Evolutionary conservation across 2,113 vertebrate species (phyloP), one percentile per base, ranked within the genome.

Genomic region (Scomber colias): DNA sequence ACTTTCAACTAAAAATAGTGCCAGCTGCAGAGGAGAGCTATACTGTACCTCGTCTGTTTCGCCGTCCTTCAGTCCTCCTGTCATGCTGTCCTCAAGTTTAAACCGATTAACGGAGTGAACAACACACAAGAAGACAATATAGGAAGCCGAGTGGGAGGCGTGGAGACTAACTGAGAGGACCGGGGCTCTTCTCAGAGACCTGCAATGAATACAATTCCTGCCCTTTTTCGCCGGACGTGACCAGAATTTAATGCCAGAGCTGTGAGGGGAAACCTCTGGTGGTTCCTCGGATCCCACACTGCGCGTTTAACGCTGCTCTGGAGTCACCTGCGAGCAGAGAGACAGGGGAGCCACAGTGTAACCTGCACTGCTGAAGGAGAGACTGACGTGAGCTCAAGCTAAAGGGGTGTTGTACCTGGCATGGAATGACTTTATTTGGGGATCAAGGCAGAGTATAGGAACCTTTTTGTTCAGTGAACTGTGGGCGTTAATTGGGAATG

Each of bases 11-110:
- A 31, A 15, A 66, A 62, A 45, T 0, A 8, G 19, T 0, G 21
- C 3, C 59, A 62, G 15, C 11, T 11, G 24, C 14, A 46, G 35
- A 21, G 19, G 19, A 72, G 77, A 63, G 53, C 5, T 5, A 55
- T 78, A 85, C 71, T 83, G 67, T 90, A 94, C 95, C 94, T 95
- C 94, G 13, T 94, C 96, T 15, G 96, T 93, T 50, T 97, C 96
- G 68, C 94, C 94, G 96, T 96, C 96, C 94, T 96, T 97, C 92
- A 84, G 89, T 86, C 96, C 97, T 86, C 96, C 96, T 86, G 98
- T 97, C 98, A 99, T 99, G 94, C 93, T 96, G 96, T 67, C 90
- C 77, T 71, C 89, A 87, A 62, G 79, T 91, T 86, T 75, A 89
- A 75, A 85, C 90, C 76, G 91, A 90, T 85, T 81, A 69, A 75